Evolutionary conservation across 2,797 vertebrate genomes (phyloP).

Genomic region (Sternotherus odoratus): DNA sequence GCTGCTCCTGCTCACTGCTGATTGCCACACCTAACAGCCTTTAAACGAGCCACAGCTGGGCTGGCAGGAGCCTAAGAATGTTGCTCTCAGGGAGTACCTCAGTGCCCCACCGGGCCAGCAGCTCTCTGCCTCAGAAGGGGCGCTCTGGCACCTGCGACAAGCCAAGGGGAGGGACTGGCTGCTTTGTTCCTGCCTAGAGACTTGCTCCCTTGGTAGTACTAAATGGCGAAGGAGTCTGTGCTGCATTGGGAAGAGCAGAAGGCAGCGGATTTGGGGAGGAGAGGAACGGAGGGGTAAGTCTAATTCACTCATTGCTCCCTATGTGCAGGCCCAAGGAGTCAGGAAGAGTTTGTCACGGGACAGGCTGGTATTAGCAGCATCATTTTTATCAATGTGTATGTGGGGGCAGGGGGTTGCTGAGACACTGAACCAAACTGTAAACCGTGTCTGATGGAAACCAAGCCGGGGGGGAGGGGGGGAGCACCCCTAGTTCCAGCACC

Average conservation of each 20-base stretch:
- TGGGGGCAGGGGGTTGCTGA: too few relatives aligned
- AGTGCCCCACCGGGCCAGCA: not conserved
- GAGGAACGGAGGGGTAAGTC: not conserved
- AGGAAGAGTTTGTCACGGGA: too few relatives aligned
- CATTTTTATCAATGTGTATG: too few relatives aligned
- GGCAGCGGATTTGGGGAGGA: not conserved
- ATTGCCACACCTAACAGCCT: not conserved
- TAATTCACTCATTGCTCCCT: not conserved
- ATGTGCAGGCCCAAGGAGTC: too few relatives aligned
- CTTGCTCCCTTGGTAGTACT: not conserved
- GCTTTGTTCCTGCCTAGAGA: not conserved
- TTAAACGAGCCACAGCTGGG: not conserved
- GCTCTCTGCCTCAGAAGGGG: not conserved
- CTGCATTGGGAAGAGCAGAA: not conserved
- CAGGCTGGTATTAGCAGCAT: too few relatives aligned
- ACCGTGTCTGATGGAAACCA: too few relatives aligned
- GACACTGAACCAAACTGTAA: too few relatives aligned
- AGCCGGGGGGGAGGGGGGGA: too few relatives aligned
- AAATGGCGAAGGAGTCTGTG: not conserved
- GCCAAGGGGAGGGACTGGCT: not conserved
- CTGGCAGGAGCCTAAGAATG: not conserved
- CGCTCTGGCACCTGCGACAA: not conserved
- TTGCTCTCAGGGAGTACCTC: not conserved
- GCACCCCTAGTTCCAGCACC: too few relatives aligned
- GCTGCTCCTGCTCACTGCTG: not conserved